Conservation (phyloP, 2,113 vertebrate species). For the Macrotis lagotis region DNA sequence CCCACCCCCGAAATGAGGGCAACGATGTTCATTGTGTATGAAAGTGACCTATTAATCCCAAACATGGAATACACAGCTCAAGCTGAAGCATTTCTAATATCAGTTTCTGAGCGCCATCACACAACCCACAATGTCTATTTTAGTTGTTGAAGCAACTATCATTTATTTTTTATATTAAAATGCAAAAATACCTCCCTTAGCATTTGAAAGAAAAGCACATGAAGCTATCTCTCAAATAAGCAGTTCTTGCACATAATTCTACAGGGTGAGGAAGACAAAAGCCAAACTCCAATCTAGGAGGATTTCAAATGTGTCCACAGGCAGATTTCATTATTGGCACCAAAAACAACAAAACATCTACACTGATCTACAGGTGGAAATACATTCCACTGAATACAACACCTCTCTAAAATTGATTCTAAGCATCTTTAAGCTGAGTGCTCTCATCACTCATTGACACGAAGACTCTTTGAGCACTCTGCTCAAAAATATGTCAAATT, state of each 20-base stretch:
- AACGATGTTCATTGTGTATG: neutral
- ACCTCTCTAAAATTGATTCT: slow-evolving; percentile 31
- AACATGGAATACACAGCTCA: neutral
- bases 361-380: slow-evolving; percentile 42
- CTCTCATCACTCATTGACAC: slow-evolving; percentile 3
- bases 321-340: slow-evolving; percentile 1
- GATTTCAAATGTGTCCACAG: neutral
- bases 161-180: slow-evolving; percentile 10
- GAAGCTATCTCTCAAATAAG: slow-evolving; percentile 4
- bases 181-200: neutral
- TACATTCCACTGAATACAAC: slow-evolving; percentile 40
- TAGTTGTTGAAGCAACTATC: slow-evolving; percentile 29
- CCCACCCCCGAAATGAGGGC: neutral
- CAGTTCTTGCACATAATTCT: neutral
- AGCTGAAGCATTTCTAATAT: neutral
- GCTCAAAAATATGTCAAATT: slow-evolving; percentile 38
- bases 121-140: neutral
- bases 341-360: slow-evolving; percentile 42
- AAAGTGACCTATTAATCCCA: neutral
- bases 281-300: neutral
- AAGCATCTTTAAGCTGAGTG: slow-evolving; percentile 48
- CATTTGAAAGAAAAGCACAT: slow-evolving; percentile 19
- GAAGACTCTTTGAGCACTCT: neutral
- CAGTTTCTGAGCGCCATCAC: neutral
- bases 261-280: slow-evolving; percentile 19